These are phyloP conservation scores for Chionomys nivalis DNA, from an alignment of 2,113 vertebrate species.

Conservation along the genomic window DNA sequence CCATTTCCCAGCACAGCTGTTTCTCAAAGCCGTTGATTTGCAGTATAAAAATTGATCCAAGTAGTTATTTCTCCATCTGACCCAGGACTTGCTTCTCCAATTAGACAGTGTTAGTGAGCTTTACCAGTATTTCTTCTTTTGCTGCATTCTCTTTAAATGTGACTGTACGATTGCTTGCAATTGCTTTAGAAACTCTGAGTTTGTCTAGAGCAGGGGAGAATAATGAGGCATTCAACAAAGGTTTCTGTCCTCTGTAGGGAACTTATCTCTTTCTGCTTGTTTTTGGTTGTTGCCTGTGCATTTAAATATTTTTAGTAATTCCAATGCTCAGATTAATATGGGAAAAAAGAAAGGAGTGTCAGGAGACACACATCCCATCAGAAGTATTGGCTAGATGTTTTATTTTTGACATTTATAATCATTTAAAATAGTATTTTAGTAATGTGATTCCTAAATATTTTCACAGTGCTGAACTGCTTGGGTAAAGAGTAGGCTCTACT, in stretches of 20 bases:
- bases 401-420: not conserved
- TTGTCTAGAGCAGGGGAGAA: not conserved
- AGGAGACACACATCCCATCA: accelerated
- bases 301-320: not conserved
- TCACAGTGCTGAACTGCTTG: not conserved
- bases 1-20: conserved; percentile 30
- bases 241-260: not conserved
- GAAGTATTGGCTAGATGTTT: not conserved
- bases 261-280: not conserved
- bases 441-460: not conserved
- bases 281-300: not conserved
- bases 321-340: not conserved
- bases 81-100: not conserved
- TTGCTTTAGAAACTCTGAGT: not conserved
- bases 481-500: not conserved
- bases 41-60: conserved; percentile 58
- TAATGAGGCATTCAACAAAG: not conserved
- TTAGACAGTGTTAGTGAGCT: not conserved
- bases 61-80: conserved; percentile 51
- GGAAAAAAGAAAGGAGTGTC: not conserved
- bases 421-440: not conserved
- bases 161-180: not conserved
- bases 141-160: not conserved
- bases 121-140: not conserved
- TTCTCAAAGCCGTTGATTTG: conserved; percentile 61